These are phyloP conservation scores for Idaea dimidiata DNA, from an alignment of 2,888 invertebrate genomes.

Conservation along the genomic window DNA sequence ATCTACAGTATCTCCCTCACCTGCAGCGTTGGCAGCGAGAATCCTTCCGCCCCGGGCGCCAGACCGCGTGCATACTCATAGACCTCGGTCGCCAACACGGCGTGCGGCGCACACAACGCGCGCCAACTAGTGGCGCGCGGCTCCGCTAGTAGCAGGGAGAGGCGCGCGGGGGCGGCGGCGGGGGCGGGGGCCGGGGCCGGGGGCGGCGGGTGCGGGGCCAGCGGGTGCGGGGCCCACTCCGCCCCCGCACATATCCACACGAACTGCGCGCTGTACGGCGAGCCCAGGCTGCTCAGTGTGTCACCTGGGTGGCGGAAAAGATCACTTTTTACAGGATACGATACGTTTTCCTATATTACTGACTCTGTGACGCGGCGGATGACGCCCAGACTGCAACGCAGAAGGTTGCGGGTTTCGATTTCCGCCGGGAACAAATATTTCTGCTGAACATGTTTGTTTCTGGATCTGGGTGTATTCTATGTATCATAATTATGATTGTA, in stretches of 20 bases:
- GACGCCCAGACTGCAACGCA: too few relatives aligned
- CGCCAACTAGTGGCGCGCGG: constrained; percentile 82
- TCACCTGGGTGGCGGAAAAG: constrained; percentile 83
- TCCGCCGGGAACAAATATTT: too few relatives aligned
- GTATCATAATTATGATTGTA: too few relatives aligned
- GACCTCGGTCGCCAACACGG: constrained; percentile 96
- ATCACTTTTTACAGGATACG: too few relatives aligned
- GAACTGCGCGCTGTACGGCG: constrained; percentile 95
- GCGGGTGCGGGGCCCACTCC: constrained; percentile 73
- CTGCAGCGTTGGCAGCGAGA: constrained; percentile 87
- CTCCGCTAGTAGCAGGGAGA: constrained; percentile 90
- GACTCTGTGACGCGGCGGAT: background rate
- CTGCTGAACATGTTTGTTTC: too few relatives aligned
- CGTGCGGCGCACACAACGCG: constrained; percentile 88
- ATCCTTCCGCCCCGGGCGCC: constrained; percentile 66
- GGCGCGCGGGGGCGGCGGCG: constrained; percentile 66
- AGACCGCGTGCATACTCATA: constrained; percentile 94
- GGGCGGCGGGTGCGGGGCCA: constrained; percentile 52
- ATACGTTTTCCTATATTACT: background rate
- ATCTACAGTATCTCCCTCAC: too few relatives aligned
- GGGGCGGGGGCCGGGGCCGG: constrained; percentile 43
- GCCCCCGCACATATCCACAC: constrained; percentile 95
- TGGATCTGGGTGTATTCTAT: too few relatives aligned
- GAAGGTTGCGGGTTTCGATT: too few relatives aligned
- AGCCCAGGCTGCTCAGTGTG: constrained; percentile 86